Percentiles rank a stretch among this genome's conserved stretches.
These are phyloP conservation scores for Prochilodus magdalenae DNA, from an alignment of 2,113 vertebrate species.

Conservation along the genomic window DNA sequence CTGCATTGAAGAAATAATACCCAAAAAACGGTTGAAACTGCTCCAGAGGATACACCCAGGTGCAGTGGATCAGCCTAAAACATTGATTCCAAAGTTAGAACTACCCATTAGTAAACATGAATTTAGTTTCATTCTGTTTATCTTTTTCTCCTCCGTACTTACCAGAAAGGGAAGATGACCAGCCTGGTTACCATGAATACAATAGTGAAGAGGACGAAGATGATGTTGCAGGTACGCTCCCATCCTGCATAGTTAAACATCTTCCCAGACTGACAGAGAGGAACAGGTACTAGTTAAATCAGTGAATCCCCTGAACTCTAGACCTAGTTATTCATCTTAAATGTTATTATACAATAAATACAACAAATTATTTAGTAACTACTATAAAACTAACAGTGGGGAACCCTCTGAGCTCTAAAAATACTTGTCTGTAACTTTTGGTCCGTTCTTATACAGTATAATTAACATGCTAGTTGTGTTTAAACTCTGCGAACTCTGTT, in stretches of 20 bases:
- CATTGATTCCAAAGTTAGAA: background rate
- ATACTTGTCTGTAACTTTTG: too few species aligned
- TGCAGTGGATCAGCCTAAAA: slow-evolving; percentile 85
- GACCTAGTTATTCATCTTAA: too few species aligned
- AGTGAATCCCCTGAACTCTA: background rate
- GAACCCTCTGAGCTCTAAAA: too few species aligned
- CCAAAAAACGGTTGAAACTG: slow-evolving; percentile 83
- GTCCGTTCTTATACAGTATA: too few species aligned
- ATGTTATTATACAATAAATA: too few species aligned
- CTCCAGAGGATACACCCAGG: slow-evolving; percentile 80
- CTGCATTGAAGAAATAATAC: slow-evolving; percentile 88
- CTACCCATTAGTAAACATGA: background rate
- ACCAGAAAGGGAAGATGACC: slow-evolving; percentile 91
- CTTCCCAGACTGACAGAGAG: slow-evolving; percentile 82
- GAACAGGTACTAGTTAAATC: slow-evolving; percentile 14
- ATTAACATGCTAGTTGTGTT: too few species aligned
- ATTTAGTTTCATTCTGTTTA: background rate
- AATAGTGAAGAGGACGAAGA: slow-evolving; percentile 84
- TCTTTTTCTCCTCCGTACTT: slow-evolving; percentile 64
- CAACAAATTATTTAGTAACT: too few species aligned
- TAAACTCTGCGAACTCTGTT: too few species aligned
- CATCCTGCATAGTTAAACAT: slow-evolving; percentile 89
- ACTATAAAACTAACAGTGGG: too few species aligned
- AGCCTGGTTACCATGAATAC: slow-evolving; percentile 85
- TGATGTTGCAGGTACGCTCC: slow-evolving; percentile 76